Percentiles rank a stretch among this genome's conserved stretches.
Evolutionary conservation across 2,113 vertebrate species (phyloP).

Genomic region (Elanoides forficatus): DNA sequence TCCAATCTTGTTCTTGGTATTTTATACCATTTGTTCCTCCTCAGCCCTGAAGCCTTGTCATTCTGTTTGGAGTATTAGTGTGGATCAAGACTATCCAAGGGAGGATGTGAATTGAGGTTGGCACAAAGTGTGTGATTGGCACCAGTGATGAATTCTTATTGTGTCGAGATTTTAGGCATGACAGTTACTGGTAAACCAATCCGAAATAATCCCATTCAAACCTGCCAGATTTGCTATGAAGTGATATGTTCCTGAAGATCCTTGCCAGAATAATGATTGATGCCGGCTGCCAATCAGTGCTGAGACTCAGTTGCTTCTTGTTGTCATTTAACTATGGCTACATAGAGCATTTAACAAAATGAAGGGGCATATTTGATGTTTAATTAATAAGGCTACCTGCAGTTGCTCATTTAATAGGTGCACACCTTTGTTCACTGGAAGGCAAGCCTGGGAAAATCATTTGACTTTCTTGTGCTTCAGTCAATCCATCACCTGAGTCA

Average conservation of each 20-base stretch:
- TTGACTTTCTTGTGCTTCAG: neutral
- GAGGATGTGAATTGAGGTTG: neutral
- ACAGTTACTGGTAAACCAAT: slow-evolving; percentile 1
- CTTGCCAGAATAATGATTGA: slow-evolving; percentile 40
- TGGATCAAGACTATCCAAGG: neutral
- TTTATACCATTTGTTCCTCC: neutral
- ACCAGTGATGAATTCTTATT: neutral
- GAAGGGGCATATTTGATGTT: neutral
- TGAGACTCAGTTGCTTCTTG: neutral
- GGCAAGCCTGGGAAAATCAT: neutral
- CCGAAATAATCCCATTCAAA: neutral
- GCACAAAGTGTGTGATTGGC: neutral
- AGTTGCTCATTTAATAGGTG: neutral
- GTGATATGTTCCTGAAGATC: neutral
- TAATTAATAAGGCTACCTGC: neutral
- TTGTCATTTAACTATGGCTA: neutral
- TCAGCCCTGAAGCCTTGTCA: neutral
- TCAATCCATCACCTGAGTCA: neutral
- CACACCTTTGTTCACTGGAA: neutral
- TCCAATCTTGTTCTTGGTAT: neutral
- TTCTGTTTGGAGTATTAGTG: neutral
- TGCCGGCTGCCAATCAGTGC: slow-evolving; percentile 8
- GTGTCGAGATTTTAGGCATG: neutral
- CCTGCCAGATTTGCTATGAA: neutral
- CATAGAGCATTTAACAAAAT: neutral